Base-by-base conservation (phyloP, 2,888 invertebrate species). In the Glaucopsyche alexis region DNA sequence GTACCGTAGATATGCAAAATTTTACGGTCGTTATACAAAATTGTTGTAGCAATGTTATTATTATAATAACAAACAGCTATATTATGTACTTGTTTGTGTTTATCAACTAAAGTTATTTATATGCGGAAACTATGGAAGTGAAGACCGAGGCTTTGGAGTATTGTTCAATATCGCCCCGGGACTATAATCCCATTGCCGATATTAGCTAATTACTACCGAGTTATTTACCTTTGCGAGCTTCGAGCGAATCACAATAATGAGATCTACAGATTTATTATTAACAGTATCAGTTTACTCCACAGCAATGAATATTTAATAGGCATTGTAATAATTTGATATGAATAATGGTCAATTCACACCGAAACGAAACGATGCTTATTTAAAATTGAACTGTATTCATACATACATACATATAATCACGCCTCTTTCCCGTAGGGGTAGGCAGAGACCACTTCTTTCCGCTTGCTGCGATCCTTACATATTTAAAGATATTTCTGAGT, bases 161-260 rank as follows among this genome's bases (percentile, higher is more conserved):
- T 60, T 13, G 14, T 38, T 60, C 29, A 38, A 60, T 29, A 60
- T 29, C 38, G 60, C 60, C 29, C 60, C 29, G 60, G 29, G 13
- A 38, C 60, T 60, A 29, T 38, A 38, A 60, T 60, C 29, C 29
- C 13, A 60, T 60, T 60, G 29, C 60, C 60, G 60, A 60, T 60
- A 60, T 60, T 60, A 60, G 29, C 60, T 60, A 60, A 60, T 60
- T 60, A 60, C 60, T 29, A 60, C 60, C 6, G 60, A 60, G 60
- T 38, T 60, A 60, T 60, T 60, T 60, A 60, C 13, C 29, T 60
- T 60, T 29, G 29, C 29, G 29, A 60, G 29, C 60, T 60, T 29
- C 14, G 60, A 7, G 60, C 38, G n/a, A 16, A 50, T 50, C 50
- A 38, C 60, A 38, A 19, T 55, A 55, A 55, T 19, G 5, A 55